phyloP scores from a whole-genome alignment of 2,113 vertebrate species.

The Nothoprocta perdicaria region DNA sequence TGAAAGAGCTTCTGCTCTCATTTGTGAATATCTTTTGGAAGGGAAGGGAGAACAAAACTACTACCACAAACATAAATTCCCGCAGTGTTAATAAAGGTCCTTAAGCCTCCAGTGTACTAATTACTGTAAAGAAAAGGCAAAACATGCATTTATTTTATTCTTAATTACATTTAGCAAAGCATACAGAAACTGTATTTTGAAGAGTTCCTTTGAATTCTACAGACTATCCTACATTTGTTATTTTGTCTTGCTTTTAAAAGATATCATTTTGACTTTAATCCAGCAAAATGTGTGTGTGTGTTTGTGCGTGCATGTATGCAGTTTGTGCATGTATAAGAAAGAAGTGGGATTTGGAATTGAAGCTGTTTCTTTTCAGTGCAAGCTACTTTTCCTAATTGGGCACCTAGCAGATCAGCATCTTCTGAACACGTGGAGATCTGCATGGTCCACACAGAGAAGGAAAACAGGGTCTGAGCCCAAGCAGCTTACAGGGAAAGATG shows the following conservation, averaged over 20 bases:
- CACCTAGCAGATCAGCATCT: neutral
- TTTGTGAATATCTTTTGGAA: constrained; percentile 29
- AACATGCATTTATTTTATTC: constrained; percentile 32
- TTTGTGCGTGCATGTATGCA: neutral
- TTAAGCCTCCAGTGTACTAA: constrained; percentile 44
- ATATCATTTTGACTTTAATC: neutral
- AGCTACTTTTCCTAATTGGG: neutral
- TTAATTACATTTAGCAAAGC: constrained; percentile 14
- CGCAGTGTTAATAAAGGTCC: neutral
- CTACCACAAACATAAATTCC: constrained; percentile 14
- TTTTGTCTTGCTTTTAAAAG: neutral
- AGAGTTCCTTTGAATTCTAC: neutral
- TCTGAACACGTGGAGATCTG: neutral
- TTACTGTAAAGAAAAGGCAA: constrained; percentile 38
- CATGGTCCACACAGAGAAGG: neutral
- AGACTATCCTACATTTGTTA: neutral
- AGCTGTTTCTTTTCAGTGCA: neutral
- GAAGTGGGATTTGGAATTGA: neutral
- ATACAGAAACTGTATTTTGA: neutral
- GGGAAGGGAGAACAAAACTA: neutral
- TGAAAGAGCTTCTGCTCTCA: constrained; percentile 39
- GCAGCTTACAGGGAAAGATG: neutral
- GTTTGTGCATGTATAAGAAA: neutral
- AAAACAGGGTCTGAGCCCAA: neutral
- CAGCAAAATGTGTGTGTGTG: neutral